Evolutionary conservation across 2,797 vertebrate species (phyloP).

Genomic region (Crocodylus rhombifer): DNA sequence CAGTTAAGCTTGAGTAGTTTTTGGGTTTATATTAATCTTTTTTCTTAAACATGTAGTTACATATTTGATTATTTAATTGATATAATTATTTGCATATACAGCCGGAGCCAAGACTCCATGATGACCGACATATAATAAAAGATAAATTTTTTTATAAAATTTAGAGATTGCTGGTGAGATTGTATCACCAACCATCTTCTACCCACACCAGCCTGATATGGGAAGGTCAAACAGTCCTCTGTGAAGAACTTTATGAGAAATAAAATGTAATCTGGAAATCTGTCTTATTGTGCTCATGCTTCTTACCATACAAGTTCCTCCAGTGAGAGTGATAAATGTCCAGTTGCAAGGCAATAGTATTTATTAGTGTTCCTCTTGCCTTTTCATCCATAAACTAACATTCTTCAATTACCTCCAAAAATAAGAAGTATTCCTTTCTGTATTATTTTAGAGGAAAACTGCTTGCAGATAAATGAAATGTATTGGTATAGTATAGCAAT

Average conservation of each 20-base stretch:
- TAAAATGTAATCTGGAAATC: not conserved
- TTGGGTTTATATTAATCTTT: not conserved
- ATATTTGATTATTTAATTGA: conserved; percentile 9
- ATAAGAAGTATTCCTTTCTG: not conserved
- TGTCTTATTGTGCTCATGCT: not conserved
- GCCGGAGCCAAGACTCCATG: not conserved
- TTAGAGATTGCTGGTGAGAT: not conserved
- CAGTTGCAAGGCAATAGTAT: not conserved
- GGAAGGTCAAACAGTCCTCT: not conserved
- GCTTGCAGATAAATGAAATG: not conserved
- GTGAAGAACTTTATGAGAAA: not conserved
- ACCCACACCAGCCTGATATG: not conserved
- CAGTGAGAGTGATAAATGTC: not conserved
- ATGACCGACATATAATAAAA: not conserved
- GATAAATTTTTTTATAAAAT: conserved; percentile 10
- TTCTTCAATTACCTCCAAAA: not conserved
- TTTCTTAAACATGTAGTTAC: conserved; percentile 34
- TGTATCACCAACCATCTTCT: not conserved
- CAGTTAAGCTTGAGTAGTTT: conserved; percentile 3
- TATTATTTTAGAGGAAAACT: not conserved
- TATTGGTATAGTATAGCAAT: not conserved
- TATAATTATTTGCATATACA: not conserved
- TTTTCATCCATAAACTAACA: not conserved
- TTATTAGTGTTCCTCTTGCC: not conserved
- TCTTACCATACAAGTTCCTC: not conserved